Evolutionary conservation across 2,113 vertebrate genomes (phyloP).

Genomic region (Silurus asotus): DNA sequence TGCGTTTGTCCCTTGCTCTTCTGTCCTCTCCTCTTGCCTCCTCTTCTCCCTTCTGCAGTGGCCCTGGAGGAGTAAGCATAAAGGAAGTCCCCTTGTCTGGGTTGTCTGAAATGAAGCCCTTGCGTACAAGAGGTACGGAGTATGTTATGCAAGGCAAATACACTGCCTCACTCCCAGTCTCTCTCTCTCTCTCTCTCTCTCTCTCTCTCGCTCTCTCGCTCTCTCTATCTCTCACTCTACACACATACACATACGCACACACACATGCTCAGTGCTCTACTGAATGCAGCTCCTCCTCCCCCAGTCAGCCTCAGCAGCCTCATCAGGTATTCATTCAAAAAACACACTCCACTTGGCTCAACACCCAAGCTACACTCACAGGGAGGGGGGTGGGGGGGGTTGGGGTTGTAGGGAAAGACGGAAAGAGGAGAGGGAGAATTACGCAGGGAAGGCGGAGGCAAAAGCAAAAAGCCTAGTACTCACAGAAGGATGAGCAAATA

Average conservation of each 20-base stretch:
- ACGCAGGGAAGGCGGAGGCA: slow-evolving; percentile 48
- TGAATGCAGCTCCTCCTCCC: slow-evolving; percentile 75
- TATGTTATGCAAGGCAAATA: slow-evolving; percentile 81
- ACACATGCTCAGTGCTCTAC: slow-evolving; percentile 72
- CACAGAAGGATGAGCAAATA: slow-evolving; percentile 44
- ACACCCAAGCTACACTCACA: slow-evolving; percentile 72
- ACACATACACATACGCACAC: slow-evolving; percentile 42
- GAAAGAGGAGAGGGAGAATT: slow-evolving; percentile 58
- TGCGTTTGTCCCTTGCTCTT: slow-evolving; percentile 1
- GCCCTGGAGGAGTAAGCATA: slow-evolving; percentile 54
- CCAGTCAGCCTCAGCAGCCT: slow-evolving; percentile 83
- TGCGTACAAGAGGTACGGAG: slow-evolving; percentile 71
- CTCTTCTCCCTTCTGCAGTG: slow-evolving; percentile 50
- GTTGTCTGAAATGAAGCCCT: slow-evolving; percentile 71
- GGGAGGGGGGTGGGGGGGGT: slow-evolving; percentile 49
- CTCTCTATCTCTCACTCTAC: slow-evolving; percentile 25
- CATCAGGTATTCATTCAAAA: slow-evolving; percentile 96
- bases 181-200: slow-evolving; percentile 59
- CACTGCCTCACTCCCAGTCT: slow-evolving; percentile 67
- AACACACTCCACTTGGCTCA: slow-evolving; percentile 79
- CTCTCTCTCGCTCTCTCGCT: slow-evolving; percentile 56
- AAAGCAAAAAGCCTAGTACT: slow-evolving; percentile 39
- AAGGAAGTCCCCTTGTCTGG: slow-evolving; percentile 70
- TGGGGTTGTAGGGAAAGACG: slow-evolving; percentile 25
- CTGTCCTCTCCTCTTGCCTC: slow-evolving; percentile 3